Conservation (phyloP, 2,888 invertebrate genomes). For the Cylloceria caligata region DNA sequence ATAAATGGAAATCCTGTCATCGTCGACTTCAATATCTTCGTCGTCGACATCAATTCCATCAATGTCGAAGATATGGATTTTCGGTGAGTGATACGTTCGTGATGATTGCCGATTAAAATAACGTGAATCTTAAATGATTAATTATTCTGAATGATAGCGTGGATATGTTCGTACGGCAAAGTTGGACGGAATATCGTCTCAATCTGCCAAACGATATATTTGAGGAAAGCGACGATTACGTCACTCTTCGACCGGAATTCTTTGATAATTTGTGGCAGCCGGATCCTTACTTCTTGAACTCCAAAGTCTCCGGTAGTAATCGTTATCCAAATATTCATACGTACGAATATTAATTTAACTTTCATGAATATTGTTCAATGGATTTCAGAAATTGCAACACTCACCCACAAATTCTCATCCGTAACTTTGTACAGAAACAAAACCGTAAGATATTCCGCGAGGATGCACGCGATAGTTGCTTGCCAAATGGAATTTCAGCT, state of each 20-base stretch:
- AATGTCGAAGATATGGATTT: conserved; percentile 96
- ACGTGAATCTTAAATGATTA: conserved; percentile 53
- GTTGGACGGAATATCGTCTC: conserved; percentile 92
- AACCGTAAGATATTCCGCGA: conserved; percentile 91
- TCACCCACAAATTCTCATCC: conserved; percentile 93
- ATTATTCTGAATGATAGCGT: conserved; percentile 86
- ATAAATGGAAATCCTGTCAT: conserved; percentile 90
- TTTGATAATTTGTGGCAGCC: conserved; percentile 95
- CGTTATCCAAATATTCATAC: background rate
- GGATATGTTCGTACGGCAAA: conserved; percentile 93
- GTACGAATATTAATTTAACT: background rate
- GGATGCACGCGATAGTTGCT: conserved; percentile 94
- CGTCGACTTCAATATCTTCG: conserved; percentile 93
- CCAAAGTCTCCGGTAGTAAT: conserved; percentile 91
- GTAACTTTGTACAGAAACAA: conserved; percentile 92
- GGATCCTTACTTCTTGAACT: conserved; percentile 93
- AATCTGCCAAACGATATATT: conserved; percentile 92
- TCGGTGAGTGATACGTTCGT: conserved; percentile 86
- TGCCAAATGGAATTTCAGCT: conserved; percentile 95
- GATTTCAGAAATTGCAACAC: conserved; percentile 91
- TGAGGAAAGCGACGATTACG: conserved; percentile 92
- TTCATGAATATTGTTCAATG: background rate
- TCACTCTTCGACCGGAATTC: conserved; percentile 92
- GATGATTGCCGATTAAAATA: background rate
- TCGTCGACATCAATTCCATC: conserved; percentile 94